A percentile compares a stretch with the other conserved stretches of the same genome.
phyloP scores from a whole-genome alignment of 2,113 vertebrate species.

The Saguinus midas region DNA sequence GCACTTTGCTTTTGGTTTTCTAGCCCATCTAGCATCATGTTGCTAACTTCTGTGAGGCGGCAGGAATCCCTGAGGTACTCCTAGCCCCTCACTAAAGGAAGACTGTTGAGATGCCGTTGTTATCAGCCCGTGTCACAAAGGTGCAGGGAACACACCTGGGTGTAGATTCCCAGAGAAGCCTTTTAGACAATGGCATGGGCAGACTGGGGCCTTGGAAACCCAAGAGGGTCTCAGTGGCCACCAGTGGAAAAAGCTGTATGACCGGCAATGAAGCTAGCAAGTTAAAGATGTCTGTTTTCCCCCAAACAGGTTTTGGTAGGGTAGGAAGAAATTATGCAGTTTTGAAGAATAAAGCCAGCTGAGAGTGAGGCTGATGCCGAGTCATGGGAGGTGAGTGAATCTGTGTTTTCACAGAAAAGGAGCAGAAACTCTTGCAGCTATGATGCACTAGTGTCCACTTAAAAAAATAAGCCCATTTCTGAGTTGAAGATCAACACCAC shows the following conservation, averaged over 20 bases:
- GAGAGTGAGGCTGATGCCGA: neutral
- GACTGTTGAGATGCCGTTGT: neutral
- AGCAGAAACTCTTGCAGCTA: neutral
- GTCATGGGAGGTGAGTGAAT: neutral
- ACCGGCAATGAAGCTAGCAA: neutral
- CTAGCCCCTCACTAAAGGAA: neutral
- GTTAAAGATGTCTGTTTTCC: conserved; percentile 44
- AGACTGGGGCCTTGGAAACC: neutral
- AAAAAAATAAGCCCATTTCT: neutral
- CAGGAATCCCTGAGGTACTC: neutral
- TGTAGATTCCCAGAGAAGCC: neutral
- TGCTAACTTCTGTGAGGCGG: neutral
- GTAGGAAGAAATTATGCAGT: conserved; percentile 9
- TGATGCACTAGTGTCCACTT: neutral
- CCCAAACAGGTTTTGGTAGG: neutral
- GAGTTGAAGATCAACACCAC: conserved; percentile 15
- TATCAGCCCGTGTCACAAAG: neutral
- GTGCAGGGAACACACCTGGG: neutral
- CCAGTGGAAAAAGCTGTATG: neutral
- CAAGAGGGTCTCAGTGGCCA: neutral
- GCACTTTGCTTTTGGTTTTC: neutral
- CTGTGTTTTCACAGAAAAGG: conserved; percentile 46
- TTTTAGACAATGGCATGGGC: neutral
- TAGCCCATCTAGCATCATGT: neutral
- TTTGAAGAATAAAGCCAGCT: conserved; percentile 54